Percentiles rank a stretch among this genome's conserved stretches.
These are phyloP conservation scores for Corythucha ciliata DNA, from an alignment of 2,888 invertebrate genomes.

Conservation along the genomic window DNA sequence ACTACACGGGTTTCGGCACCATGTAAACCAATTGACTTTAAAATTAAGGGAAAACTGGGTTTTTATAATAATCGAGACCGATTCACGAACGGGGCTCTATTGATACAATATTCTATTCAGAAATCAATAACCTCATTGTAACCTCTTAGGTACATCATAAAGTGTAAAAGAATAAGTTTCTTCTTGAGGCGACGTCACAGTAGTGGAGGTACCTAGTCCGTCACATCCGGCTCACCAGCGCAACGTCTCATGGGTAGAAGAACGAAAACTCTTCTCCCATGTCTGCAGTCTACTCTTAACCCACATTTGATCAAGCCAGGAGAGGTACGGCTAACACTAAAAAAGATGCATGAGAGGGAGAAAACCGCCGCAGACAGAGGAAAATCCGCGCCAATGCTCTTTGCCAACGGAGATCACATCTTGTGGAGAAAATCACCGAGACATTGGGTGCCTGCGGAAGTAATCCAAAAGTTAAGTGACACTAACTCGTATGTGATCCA, in stretches of 20 bases:
- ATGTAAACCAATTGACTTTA: no score
- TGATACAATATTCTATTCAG: no score
- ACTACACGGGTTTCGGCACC: no score
- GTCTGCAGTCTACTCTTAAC: not conserved
- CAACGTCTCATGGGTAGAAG: constrained; percentile 17
- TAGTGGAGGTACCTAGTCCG: no score
- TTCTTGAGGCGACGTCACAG: no score
- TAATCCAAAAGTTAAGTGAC: not conserved
- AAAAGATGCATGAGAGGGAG: constrained; percentile 1
- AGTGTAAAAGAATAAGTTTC: no score
- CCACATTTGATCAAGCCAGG: constrained; percentile 1
- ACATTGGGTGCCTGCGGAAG: not conserved
- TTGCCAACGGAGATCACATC: constrained; percentile 3
- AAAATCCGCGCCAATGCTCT: constrained; percentile 4
- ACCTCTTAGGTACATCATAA: no score
- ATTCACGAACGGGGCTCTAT: no score
- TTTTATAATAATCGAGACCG: no score
- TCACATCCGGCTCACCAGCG: constrained; percentile 16
- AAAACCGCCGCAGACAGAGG: constrained; percentile 11
- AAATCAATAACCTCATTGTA: no score
- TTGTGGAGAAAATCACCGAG: constrained; percentile 1
- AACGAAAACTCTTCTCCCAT: constrained; percentile 11
- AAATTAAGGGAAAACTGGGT: no score
- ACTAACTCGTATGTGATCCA: constrained; percentile 12
- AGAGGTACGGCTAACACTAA: constrained; percentile 1